Percentiles rank a stretch among this genome's conserved stretches.
Conservation (phyloP, 2,888 invertebrate genomes). For the Philhelius pedissequus region DNA sequence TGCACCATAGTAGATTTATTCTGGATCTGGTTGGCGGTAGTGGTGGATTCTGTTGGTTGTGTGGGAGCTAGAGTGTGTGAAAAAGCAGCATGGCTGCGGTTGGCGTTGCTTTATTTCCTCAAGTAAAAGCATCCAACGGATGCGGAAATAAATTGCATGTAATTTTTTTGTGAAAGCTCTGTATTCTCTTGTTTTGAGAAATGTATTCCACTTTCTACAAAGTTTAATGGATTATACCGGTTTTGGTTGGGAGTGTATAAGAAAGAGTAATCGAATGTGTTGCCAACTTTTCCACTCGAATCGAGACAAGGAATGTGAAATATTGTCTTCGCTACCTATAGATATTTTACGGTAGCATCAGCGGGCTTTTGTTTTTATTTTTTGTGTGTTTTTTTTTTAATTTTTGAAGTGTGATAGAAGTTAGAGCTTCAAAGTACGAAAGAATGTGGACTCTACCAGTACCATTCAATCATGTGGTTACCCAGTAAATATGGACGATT, state of each 20-base stretch:
- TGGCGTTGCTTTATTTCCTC: slow-evolving; percentile 52
- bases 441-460: slow-evolving; percentile 26
- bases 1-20: slow-evolving; percentile 60
- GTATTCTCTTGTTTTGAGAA: slow-evolving; percentile 64
- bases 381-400: neutral
- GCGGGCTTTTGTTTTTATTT: slow-evolving; percentile 14
- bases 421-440: neutral
- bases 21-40: too few relatives aligned
- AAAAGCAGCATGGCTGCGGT: slow-evolving; percentile 65
- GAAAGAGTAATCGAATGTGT: slow-evolving; percentile 66
- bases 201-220: slow-evolving; percentile 66
- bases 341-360: slow-evolving; percentile 36
- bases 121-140: slow-evolving; percentile 62
- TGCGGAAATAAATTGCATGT: slow-evolving; percentile 68
- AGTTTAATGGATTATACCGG: slow-evolving; percentile 68
- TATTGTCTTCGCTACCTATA: slow-evolving; percentile 45
- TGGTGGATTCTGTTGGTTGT: neutral
- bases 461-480: slow-evolving; percentile 59
- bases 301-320: slow-evolving; percentile 56
- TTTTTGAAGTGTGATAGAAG: neutral
- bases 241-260: slow-evolving; percentile 60
- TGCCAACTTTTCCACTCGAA: slow-evolving; percentile 58
- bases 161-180: slow-evolving; percentile 63
- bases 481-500: slow-evolving; percentile 34
- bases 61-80: slow-evolving; percentile 39